Percentiles rank a stretch among this genome's conserved stretches.
These are phyloP conservation scores for Hippocampus zosterae DNA, from an alignment of 2,113 vertebrate species.

Conservation along the genomic window DNA sequence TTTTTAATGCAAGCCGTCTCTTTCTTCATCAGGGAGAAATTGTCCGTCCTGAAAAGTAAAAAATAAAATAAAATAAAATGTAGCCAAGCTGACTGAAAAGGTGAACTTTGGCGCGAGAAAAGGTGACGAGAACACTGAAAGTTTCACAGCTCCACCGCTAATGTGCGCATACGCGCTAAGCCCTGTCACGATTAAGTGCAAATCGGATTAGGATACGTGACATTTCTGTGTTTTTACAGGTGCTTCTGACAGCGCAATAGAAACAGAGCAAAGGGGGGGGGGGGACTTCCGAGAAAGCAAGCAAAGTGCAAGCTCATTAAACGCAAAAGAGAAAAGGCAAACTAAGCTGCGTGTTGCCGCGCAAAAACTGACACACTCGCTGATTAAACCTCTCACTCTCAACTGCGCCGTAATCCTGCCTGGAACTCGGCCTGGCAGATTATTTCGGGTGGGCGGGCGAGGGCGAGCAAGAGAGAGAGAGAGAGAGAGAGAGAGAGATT, in stretches of 20 bases:
- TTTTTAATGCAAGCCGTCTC: constrained; percentile 2
- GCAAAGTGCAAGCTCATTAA: constrained; percentile 66
- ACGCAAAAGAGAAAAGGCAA: constrained; percentile 48
- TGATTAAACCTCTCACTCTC: constrained; percentile 66
- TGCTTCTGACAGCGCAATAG: constrained; percentile 58
- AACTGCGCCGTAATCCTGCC: constrained; percentile 63
- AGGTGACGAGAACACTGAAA: constrained; percentile 33
- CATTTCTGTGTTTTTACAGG: constrained; percentile 62
- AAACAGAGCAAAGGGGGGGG: constrained; percentile 47
- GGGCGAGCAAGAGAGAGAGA: not conserved
- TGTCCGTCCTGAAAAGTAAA: constrained; percentile 20
- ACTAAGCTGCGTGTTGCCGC: constrained; percentile 62
- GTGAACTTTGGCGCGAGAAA: constrained; percentile 53
- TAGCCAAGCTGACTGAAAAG: constrained; percentile 30
- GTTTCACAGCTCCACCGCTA: constrained; percentile 57
- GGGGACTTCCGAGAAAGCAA: constrained; percentile 53
- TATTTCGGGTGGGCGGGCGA: constrained; percentile 5
- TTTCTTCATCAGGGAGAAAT: constrained; percentile 45
- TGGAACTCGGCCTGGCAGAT: constrained; percentile 42
- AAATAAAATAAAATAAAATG: constrained; percentile 14
- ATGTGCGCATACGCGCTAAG: constrained; percentile 61
- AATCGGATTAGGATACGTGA: constrained; percentile 68
- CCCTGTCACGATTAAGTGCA: constrained; percentile 69
- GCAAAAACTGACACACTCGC: constrained; percentile 61
- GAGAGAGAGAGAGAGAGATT: not conserved